Evolutionary conservation across 2,797 vertebrate genomes (phyloP), one percentile per base, ranked within the genome.

Genomic region (Sebastes vulpes): DNA sequence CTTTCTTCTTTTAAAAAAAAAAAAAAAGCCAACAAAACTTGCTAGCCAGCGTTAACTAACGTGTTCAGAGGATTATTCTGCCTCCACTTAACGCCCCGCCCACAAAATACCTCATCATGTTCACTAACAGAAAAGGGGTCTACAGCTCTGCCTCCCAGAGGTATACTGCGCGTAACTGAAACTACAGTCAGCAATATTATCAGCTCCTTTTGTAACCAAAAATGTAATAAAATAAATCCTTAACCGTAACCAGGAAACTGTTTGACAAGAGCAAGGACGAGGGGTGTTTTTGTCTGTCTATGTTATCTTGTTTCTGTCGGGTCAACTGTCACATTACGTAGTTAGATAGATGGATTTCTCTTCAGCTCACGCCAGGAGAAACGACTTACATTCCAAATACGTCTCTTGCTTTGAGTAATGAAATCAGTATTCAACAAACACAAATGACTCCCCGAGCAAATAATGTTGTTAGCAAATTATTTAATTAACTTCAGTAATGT

Each of bases 401-500:
- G 42, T 46, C 42, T 46, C 16, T 1, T 54, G 12, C 59, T 25
- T 14, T 42, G 48, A 42, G 26, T 67, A 67, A 64, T 72, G 1
- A 77, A 65, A 60, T 61, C 57, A 25, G 56, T 46, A 52, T 29
- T 77, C 31, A 59, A 23, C 28, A 38, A 79, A 66, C 60, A 57
- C 56, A 71, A 71, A 61, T 4, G 23, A 50, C 66, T 70, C 59
- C 54, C 56, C 56, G 9, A 79, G 52, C 67, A 72, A 42, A 68
- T 63, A 38, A 26, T 58, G 31, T 46, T 56, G 29, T 63, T 25
- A 35, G 26, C 50, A 9, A 63, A 58, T 42, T 28, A 59, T 64
- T 54, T 35, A 20, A 67, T 60, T 50, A 59, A 50, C 64, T 56
- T 25, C 5, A 59, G 11, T 54, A 16, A 50, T 31, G 46, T 56